Conservation (phyloP, 2,113 vertebrate genomes). For the Synodontis membranacea region DNA sequence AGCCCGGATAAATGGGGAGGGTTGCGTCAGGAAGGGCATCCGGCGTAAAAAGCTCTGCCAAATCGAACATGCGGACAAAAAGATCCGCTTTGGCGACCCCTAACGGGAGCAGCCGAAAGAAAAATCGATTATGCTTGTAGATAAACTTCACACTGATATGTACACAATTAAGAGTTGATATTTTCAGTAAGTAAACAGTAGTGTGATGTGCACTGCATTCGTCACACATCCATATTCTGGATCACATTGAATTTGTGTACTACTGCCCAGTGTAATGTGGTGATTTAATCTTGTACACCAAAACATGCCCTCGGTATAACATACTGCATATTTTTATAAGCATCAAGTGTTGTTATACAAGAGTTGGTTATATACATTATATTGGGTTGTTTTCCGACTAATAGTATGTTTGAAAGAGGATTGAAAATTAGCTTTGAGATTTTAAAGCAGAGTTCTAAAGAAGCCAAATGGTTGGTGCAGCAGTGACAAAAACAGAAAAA, state of each 20-base stretch:
- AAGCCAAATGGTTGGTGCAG: background rate
- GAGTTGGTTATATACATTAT: background rate
- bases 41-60: no score
- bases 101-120: no score
- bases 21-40: no score
- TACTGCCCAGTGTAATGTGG: background rate
- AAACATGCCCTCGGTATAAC: background rate
- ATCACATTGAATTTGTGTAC: background rate
- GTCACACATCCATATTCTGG: background rate
- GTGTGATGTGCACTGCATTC: background rate
- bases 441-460: background rate
- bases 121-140: constrained; percentile 5
- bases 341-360: background rate
- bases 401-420: background rate
- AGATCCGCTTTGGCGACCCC: no score
- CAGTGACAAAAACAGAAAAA: background rate
- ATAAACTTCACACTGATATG: background rate
- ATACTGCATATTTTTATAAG: no score
- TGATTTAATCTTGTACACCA: background rate
- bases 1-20: no score
- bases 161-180: background rate
- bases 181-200: background rate
- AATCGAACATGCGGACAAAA: no score
- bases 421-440: background rate
- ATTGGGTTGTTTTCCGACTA: background rate